Evolutionary conservation across 1,140 invertebrate species (phyloP).

Genomic region (Drosophila lacertosa): DNA sequence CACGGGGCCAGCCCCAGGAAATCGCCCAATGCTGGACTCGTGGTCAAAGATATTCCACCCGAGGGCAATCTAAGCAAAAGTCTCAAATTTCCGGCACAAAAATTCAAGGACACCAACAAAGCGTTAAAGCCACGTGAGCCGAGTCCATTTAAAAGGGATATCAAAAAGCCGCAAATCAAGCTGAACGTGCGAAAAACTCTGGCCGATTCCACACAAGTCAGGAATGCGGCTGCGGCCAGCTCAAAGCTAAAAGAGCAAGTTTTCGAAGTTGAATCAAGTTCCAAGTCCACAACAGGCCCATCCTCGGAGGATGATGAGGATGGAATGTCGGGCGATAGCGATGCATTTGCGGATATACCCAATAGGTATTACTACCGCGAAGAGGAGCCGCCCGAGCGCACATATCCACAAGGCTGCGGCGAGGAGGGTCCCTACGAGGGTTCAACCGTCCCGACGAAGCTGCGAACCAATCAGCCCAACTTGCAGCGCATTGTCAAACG

Average conservation of each 20-base stretch:
- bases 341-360: constrained; percentile 56
- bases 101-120: not conserved
- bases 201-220: not conserved
- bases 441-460: constrained; percentile 6
- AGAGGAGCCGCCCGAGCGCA: constrained; percentile 35
- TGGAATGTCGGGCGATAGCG: constrained; percentile 31
- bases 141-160: not conserved
- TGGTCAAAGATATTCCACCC: not conserved
- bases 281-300: not conserved
- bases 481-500: not conserved
- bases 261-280: not conserved
- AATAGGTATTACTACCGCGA: constrained; percentile 64
- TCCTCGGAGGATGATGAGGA: constrained; percentile 13
- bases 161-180: not conserved
- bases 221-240: not conserved
- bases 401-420: constrained; percentile 39
- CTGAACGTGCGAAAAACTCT: constrained; percentile 23
- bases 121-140: not conserved
- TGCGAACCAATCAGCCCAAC: not conserved
- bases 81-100: not conserved
- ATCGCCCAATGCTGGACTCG: not conserved
- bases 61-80: not conserved
- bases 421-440: constrained; percentile 57
- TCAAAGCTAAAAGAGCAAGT: not conserved
- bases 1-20: not conserved